These are phyloP conservation scores for Stenolophus ochropezus DNA, from an alignment of 2,888 invertebrate genomes.

Conservation along the genomic window DNA sequence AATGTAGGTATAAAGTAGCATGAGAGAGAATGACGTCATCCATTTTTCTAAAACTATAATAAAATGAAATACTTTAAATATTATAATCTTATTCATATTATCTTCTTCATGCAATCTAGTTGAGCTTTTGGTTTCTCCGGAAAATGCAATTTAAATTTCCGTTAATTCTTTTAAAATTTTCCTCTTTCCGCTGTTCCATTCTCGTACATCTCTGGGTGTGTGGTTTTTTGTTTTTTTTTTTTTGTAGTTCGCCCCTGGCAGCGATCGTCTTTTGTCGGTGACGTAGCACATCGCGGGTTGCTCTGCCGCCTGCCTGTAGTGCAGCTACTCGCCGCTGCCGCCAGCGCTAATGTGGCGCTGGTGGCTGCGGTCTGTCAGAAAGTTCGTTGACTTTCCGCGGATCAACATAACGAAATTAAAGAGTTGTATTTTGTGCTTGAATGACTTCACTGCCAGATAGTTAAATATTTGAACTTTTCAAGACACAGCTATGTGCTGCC, in stretches of 20 bases:
- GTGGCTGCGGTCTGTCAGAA: constrained; percentile 23
- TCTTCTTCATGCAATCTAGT: neutral
- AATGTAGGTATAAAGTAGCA: too few species aligned
- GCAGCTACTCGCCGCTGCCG: neutral
- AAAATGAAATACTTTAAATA: neutral
- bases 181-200: neutral
- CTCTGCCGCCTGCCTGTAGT: neutral
- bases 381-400: constrained; percentile 27
- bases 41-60: too few species aligned
- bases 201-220: neutral
- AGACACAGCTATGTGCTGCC: neutral
- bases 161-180: neutral
- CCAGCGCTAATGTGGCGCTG: constrained; percentile 20
- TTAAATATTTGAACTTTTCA: constrained; percentile 37
- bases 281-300: neutral
- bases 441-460: constrained; percentile 22
- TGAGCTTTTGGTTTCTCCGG: neutral
- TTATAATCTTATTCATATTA: neutral
- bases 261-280: neutral
- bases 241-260: neutral
- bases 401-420: constrained; percentile 39
- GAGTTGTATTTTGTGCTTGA: constrained; percentile 41
- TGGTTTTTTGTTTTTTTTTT: neutral
- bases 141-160: neutral
- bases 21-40: too few species aligned